phyloP scores from a whole-genome alignment of 2,888 invertebrate genomes.

The Drosophila vallismaia region DNA sequence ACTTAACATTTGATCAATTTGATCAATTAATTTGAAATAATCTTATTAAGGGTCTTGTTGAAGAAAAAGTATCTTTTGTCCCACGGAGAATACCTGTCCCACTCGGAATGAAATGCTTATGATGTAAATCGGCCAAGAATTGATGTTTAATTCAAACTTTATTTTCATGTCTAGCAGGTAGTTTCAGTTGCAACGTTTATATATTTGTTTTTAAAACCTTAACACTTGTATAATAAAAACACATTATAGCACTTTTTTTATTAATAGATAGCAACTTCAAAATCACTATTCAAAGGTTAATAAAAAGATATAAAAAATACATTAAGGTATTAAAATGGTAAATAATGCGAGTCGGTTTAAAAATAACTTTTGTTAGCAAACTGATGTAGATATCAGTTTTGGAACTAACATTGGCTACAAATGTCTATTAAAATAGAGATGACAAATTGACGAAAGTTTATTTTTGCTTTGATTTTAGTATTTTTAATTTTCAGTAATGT shows the following conservation, averaged over 20 bases:
- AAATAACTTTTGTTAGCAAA: neutral
- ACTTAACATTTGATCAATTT: no score
- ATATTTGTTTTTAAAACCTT: no score
- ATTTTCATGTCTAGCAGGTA: no score
- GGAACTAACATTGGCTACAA: no score
- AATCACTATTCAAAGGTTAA: no score
- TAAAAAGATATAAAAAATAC: no score
- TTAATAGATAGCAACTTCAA: no score
- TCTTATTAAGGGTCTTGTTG: conserved; percentile 19
- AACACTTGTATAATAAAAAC: no score
- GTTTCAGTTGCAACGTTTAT: no score
- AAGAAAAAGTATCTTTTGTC: conserved; percentile 28
- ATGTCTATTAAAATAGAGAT: neutral
- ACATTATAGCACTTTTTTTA: no score
- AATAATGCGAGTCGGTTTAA: neutral
- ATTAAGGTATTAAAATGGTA: conserved; percentile 1
- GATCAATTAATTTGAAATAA: neutral
- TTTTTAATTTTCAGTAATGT: neutral
- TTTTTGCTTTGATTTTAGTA: neutral
- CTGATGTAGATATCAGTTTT: neutral
- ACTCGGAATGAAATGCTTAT: conserved; percentile 5
- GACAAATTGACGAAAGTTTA: neutral
- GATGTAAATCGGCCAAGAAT: conserved; percentile 4
- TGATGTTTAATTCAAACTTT: neutral
- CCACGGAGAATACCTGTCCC: conserved; percentile 7